Conservation (phyloP, 2,888 invertebrate genomes). For the Elmis aenea region DNA sequence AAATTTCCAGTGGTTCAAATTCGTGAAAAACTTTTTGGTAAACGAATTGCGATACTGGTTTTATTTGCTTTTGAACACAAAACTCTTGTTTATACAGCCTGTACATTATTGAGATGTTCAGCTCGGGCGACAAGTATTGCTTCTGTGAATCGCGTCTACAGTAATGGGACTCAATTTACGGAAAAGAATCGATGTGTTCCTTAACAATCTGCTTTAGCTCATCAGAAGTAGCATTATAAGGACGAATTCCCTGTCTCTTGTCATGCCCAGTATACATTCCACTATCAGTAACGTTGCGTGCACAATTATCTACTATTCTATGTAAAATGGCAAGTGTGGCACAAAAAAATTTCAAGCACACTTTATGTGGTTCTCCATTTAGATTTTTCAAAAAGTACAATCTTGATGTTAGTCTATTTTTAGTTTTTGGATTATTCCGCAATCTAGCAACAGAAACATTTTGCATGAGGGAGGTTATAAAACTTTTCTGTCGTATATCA, state of each 20-base stretch:
- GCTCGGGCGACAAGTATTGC: slow-evolving; percentile 2
- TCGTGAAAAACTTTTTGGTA: too few relatives aligned
- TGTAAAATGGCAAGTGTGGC: slow-evolving; percentile 3
- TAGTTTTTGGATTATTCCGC: not conserved
- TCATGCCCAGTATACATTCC: slow-evolving; percentile 1
- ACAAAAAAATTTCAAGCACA: slow-evolving; percentile 4
- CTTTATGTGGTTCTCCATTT: not conserved
- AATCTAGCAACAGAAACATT: slow-evolving; percentile 1
- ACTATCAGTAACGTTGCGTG: not conserved
- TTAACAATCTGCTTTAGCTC: not conserved
- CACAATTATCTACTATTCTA: slow-evolving; percentile 3
- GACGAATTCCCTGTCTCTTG: not conserved
- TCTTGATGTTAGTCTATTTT: slow-evolving; percentile 3
- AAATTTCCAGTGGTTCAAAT: not conserved
- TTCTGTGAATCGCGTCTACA: slow-evolving; percentile 1
- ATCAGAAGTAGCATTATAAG: not conserved
- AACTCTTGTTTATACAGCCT: slow-evolving; percentile 2
- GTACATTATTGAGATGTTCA: slow-evolving; percentile 4
- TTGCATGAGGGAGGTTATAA: slow-evolving; percentile 1
- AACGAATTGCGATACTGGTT: too few relatives aligned
- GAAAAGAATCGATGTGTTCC: not conserved
- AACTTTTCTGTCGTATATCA: slow-evolving; percentile 1
- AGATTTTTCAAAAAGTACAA: slow-evolving; percentile 1
- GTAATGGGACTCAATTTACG: not conserved
- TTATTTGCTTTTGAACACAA: not conserved